Evolutionary conservation across 2,888 invertebrate species (phyloP), one percentile per base, ranked within the genome.

Genomic region (Metopia argyrocephala): DNA sequence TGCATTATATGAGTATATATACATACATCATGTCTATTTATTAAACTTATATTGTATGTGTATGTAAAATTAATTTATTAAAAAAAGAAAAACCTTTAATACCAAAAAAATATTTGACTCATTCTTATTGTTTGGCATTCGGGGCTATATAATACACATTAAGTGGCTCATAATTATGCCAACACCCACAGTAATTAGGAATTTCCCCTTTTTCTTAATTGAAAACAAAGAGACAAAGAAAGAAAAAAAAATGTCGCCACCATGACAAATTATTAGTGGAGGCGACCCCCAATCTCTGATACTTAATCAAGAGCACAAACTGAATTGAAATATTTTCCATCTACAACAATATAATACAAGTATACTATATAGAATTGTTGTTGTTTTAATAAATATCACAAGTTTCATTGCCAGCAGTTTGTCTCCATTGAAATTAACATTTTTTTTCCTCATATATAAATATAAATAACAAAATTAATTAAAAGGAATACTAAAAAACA

Each of bases 131-230:
- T 66, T 38, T 78, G 66, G 64, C 78, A 78, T 73, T 78, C 73
- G 48, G 21, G 68, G 48, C 71, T 73, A 62, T 78, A 61, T 73
- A 78, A 78, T 68, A 65, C 48, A 71, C 78, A 78, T 78, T 73
- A 78, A 81, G 66, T 78, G 78, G 78, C 74, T 66, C 78, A 78
- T 81, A 75, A 81, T 81, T 78, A 70, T 74, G 69, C 46, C 66
- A 61, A 81, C 81, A 81, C 81, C 81, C 81, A 81, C 81, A 61
- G 48, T 70, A 78, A 81, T 78, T 78, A 78, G 74, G 15, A 61
- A 59, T 61, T 20, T 64, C 74, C 66, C 69, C 28, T 57, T 79
- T 74, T 73, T 61, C 57, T 5, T 21, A 48, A 62, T 15, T 5
- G 18, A 1, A 46, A 54, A 48, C 7, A 20, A 50, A 48, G 48